Conservation (phyloP, 2,888 invertebrate genomes). For the Poecilus cupreus region DNA sequence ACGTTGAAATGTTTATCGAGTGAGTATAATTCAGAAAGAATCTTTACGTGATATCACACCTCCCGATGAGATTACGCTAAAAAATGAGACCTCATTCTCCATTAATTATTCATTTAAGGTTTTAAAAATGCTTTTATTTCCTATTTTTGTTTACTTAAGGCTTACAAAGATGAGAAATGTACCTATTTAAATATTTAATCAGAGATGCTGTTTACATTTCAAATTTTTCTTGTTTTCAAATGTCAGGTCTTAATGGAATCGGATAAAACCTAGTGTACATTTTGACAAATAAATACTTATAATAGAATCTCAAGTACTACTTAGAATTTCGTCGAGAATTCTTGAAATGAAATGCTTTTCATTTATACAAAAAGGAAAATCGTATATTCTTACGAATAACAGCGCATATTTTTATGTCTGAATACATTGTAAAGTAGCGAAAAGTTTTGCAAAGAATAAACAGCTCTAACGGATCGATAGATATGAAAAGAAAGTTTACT, state of each 20-base stretch:
- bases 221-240: not conserved
- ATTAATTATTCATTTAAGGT: not conserved
- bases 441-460: conserved; percentile 39
- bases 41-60: not conserved
- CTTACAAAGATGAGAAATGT: not conserved
- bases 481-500: conserved; percentile 41
- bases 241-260: not conserved
- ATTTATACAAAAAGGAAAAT: conserved; percentile 12
- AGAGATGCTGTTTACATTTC: not conserved
- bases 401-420: conserved; percentile 29
- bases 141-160: not conserved
- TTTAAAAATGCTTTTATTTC: not conserved
- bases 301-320: not conserved
- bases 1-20: too few species aligned
- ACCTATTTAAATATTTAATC: not conserved
- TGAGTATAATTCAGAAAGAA: too few species aligned
- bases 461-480: conserved; percentile 11
- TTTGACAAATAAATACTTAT: not conserved
- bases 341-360: conserved; percentile 25
- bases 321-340: conserved; percentile 10
- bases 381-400: conserved; percentile 27
- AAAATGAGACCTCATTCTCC: not conserved
- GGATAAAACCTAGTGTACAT: not conserved
- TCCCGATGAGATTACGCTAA: not conserved
- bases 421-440: conserved; percentile 41